phyloP scores from a whole-genome alignment of 2,888 invertebrate genomes.

The Euzetes globulus region DNA sequence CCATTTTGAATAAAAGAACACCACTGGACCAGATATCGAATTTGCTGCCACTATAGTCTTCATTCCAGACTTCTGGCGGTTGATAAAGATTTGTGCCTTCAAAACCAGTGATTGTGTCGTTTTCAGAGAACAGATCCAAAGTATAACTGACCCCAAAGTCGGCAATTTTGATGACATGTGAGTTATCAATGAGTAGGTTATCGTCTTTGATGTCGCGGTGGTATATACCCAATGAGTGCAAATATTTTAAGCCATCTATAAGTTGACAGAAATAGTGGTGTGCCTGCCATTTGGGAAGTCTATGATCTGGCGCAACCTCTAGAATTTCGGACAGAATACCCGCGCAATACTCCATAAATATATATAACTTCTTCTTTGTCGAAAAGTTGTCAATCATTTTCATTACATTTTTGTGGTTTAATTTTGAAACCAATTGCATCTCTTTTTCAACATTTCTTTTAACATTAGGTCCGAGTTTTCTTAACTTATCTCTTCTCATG shows the following conservation, averaged over 20 bases:
- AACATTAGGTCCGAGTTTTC: neutral
- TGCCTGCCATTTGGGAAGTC: neutral
- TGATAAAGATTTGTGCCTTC: constrained; percentile 7
- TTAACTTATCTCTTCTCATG: neutral
- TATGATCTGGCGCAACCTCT: neutral
- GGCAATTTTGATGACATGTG: neutral
- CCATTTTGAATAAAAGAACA: neutral
- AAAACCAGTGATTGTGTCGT: neutral
- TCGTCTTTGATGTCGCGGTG: constrained; percentile 10
- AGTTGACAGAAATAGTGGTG: constrained; percentile 13
- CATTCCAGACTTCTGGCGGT: neutral
- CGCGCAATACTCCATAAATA: constrained; percentile 20
- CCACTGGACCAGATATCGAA: constrained; percentile 13
- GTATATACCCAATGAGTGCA: neutral
- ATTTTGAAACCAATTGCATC: neutral
- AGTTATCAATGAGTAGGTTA: neutral
- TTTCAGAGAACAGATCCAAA: neutral
- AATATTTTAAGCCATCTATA: constrained; percentile 1
- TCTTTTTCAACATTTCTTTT: neutral
- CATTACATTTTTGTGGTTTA: constrained; percentile 16
- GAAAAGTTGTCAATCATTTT: neutral
- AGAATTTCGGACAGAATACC: neutral
- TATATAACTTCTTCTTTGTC: neutral
- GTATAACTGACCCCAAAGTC: constrained; percentile 11
- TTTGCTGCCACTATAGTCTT: neutral